Base-by-base conservation (phyloP, 2,797 vertebrate species). In the Clarias platycephalus region DNA sequence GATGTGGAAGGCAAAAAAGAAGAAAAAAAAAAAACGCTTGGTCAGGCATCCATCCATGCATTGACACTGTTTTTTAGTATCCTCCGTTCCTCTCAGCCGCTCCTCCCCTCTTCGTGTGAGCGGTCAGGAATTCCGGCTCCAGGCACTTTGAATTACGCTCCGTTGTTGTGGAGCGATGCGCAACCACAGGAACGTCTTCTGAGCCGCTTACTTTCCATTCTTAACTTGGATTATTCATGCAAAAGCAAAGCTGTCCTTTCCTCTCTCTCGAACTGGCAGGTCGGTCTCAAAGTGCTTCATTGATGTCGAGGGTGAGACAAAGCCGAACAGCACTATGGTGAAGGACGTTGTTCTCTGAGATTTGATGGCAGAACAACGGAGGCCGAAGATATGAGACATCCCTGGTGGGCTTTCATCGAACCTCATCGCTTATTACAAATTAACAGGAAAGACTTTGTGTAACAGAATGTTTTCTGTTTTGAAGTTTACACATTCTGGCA, bases 311-410 rank as follows among this genome's bases (percentile, higher is more conserved):
- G 82, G 82, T 53, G 82, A 77, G 80, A 77, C 62, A 26, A 67
- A 86, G 83, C 76, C 84, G 85, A 83, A 87, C 4, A 6, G 8
- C 62, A 44, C 76, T 77, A 63, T 1, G 75, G 72, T 82, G 83
- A 89, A 68, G 60, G 12, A 34, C 20, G 53, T 89, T 86, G 57
- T 74, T 80, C 86, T 87, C 76, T n/a, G 67, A 84, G 84, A 68
- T 86, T 89, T 83, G 84, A 84, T 87, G 83, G 76, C 80, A 82
- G 79, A 66, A 84, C 89, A 83, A 84, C 31, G 83, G 70, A 84
- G 70, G 58, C 60, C 49, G 77, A 84, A 77, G 79, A 80, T 82
- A 81, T 85, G 84, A 88, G 82, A 37, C 72, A 76, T 88, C 44
- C 78, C 70, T 85, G 79, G 86, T 83, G 67, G 77, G 81, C 28